Percentiles rank a stretch among this genome's conserved stretches.
phyloP scores from a whole-genome alignment of 2,113 vertebrate species.

The Dascyllus trimaculatus region DNA sequence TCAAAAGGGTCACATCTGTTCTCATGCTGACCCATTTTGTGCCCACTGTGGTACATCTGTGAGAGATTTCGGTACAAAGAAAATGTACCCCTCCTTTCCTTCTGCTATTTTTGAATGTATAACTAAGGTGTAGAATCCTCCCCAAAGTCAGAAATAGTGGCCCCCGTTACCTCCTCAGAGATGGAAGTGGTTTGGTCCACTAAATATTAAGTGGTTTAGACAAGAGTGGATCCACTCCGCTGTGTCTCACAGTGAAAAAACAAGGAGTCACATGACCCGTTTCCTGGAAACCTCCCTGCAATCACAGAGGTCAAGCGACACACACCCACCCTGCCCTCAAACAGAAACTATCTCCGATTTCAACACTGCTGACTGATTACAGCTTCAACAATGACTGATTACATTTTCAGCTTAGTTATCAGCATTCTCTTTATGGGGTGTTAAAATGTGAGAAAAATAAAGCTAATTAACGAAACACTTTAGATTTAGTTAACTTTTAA shows the following conservation, averaged over 20 bases:
- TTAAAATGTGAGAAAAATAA: background rate
- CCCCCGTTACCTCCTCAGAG: constrained; percentile 26
- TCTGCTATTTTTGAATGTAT: constrained; percentile 25
- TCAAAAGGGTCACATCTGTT: constrained; percentile 30
- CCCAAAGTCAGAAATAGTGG: constrained; percentile 46
- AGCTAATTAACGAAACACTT: background rate
- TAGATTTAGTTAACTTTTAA: background rate
- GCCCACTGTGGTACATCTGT: constrained; percentile 52
- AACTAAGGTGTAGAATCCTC: constrained; percentile 41
- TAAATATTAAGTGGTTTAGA: constrained; percentile 64
- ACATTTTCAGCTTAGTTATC: constrained; percentile 28
- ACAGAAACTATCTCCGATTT: constrained; percentile 37
- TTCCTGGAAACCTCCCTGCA: constrained; percentile 61
- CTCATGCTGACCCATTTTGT: background rate
- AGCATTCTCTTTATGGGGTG: background rate
- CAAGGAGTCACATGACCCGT: constrained; percentile 8
- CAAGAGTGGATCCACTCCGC: constrained; percentile 46
- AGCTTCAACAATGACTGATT: constrained; percentile 30
- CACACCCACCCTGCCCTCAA: constrained; percentile 23
- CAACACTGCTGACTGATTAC: constrained; percentile 34
- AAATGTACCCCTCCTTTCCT: background rate
- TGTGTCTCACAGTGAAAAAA: constrained; percentile 14
- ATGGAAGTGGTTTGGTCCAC: constrained; percentile 51
- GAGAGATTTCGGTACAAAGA: constrained; percentile 52
- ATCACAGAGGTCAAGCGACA: constrained; percentile 47